Percentiles rank a stretch among this genome's conserved stretches.
phyloP scores from a whole-genome alignment of 2,797 vertebrate species.

The Acanthis flammea region DNA sequence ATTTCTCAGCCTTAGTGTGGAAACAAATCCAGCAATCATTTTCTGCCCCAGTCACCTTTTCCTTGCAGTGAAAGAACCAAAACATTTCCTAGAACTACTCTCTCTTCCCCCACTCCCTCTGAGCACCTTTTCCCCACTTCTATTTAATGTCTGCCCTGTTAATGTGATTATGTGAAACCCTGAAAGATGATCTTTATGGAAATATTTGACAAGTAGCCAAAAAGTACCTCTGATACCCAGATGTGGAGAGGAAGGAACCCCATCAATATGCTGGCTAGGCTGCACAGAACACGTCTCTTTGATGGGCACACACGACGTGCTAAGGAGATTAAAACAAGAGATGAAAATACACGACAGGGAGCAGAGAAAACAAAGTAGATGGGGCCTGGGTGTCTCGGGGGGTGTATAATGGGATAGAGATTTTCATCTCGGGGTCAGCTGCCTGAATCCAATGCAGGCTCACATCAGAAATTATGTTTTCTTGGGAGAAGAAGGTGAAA shows the following conservation, averaged over 20 bases:
- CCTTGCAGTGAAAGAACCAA: neutral
- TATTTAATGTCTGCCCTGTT: neutral
- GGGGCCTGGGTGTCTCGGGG: neutral
- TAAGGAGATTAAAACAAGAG: constrained; percentile 3
- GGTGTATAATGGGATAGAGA: neutral
- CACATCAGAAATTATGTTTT: neutral
- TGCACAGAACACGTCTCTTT: neutral
- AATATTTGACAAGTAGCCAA: neutral
- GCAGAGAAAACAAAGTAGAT: neutral
- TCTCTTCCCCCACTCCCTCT: neutral
- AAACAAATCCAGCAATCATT: neutral
- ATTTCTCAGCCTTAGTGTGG: neutral
- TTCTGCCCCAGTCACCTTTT: neutral
- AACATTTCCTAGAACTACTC: neutral
- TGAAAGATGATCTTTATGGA: neutral
- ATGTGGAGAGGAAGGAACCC: accelerated
- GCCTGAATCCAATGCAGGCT: neutral
- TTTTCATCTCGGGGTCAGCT: neutral
- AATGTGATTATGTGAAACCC: neutral
- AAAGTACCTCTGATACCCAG: neutral
- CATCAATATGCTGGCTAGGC: neutral
- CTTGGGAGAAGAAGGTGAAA: neutral
- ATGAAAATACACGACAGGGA: constrained; percentile 10
- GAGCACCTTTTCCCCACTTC: neutral
- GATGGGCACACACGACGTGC: neutral